Evolutionary conservation across 37 sponge, comb jelly and placozoan genomes (phyloP), one percentile per base, ranked within the genome.

Genomic region (Axinella damicornis): DNA sequence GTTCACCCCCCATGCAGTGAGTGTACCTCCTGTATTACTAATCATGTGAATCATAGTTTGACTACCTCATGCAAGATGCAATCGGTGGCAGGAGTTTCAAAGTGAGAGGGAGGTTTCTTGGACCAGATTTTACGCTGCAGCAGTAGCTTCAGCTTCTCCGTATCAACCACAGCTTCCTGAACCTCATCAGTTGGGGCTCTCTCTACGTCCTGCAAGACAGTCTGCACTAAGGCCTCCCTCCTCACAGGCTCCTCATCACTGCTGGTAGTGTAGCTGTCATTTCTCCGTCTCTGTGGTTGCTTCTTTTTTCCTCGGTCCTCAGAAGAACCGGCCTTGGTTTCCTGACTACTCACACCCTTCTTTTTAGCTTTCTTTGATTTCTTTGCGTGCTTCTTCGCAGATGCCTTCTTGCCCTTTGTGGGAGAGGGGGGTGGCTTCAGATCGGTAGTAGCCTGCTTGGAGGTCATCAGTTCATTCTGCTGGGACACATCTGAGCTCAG

Each of bases 41-140:
- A n/a, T n/a, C n/a, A n/a, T n/a, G n/a, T n/a, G n/a, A n/a, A 46
- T 46, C 46, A 46, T 46, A 46, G 9, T 9, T 46, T 20, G 46
- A 68, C 14, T 21, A 89, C 90, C 84, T 89, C 73, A 58, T 89
- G 90, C n/a, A 84, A 89, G 0, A 84, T 17, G 22, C 85, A 79
- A 1, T 82, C 57, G 5, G 90, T 89, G 21, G 73, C 79, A 2
- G 90, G 90, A n/a, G 85, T 73, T 62, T 79, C 79, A 84, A 84
- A 84, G 18, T 25, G 25, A 28, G 85, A 59, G 28, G 85, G 90
- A 11, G 90, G 90, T 63, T 89, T 89, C 65, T 84, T 83, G 54
- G 79, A 71, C 56, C 56, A 36, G 25, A 89, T 89, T 59, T 68
- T 78, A 41, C 25, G 33, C 60, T 74, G 78, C 28, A 89, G 74